Evolutionary conservation across 2,113 vertebrate species (phyloP).

Genomic region (Gasterosteus aculeatus): DNA sequence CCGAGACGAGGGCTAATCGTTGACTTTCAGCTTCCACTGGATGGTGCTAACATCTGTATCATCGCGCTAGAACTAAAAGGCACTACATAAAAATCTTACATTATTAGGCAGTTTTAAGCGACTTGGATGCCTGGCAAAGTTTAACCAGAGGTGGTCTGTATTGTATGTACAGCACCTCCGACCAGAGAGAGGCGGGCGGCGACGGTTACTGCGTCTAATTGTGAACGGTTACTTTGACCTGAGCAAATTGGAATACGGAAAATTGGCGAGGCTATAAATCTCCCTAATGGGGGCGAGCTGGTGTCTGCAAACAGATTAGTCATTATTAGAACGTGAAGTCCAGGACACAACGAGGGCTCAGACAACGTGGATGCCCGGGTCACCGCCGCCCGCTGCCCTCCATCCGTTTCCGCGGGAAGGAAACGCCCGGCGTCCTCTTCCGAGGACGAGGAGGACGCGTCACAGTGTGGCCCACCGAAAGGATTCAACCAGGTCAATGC

Average conservation of each 20-base stretch:
- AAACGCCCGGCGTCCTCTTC: neutral
- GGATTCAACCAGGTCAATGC: neutral
- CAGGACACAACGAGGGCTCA: constrained; percentile 44
- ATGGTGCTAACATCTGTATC: neutral
- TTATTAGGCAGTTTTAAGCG: no score
- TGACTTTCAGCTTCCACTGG: neutral
- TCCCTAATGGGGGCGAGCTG: constrained; percentile 79
- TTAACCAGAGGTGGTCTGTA: constrained; percentile 52
- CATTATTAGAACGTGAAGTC: constrained; percentile 61
- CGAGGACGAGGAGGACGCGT: no score
- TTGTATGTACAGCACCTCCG: constrained; percentile 26
- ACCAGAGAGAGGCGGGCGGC: neutral
- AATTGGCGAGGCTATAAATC: constrained; percentile 81
- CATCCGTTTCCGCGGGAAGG: constrained; percentile 17
- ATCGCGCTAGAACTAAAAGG: neutral
- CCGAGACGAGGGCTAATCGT: no score
- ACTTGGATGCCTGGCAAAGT: constrained; percentile 5
- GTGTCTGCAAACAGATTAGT: constrained; percentile 69
- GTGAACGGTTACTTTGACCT: constrained; percentile 69
- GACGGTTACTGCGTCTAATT: constrained; percentile 68
- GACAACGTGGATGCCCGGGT: constrained; percentile 19
- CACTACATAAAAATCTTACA: no score
- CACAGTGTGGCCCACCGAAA: no score
- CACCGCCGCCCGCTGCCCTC: constrained; percentile 3
- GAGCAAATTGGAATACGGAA: constrained; percentile 74